phyloP scores from a whole-genome alignment of 1,140 invertebrate genomes.

The Stenopsyche tienmushanensis region DNA sequence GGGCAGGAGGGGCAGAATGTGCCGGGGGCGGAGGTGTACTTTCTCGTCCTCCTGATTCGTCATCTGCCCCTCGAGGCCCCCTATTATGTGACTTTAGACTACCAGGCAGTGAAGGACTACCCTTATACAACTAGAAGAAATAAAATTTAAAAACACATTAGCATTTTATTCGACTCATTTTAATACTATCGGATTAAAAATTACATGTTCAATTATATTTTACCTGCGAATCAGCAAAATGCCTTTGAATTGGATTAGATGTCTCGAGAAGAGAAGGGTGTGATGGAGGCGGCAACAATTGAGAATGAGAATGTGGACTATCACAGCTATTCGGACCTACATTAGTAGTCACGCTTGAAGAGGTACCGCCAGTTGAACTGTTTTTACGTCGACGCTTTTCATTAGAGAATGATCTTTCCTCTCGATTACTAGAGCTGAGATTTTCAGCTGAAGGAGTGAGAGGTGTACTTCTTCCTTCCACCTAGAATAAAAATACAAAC shows the following conservation, averaged over 20 bases:
- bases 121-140: slow-evolving; percentile 36
- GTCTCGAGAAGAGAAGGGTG: slow-evolving; percentile 44
- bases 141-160: neutral
- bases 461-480: slow-evolving; percentile 52
- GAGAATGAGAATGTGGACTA: slow-evolving; percentile 61
- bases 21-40: slow-evolving; percentile 35
- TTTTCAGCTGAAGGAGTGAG: slow-evolving; percentile 52
- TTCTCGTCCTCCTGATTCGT: slow-evolving; percentile 2
- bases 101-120: slow-evolving; percentile 30
- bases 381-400: slow-evolving; percentile 43
- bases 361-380: slow-evolving; percentile 41
- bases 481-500: slow-evolving; percentile 41
- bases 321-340: slow-evolving; percentile 61
- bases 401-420: slow-evolving; percentile 11
- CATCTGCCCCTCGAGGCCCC: slow-evolving; percentile 12
- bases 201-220: too few relatives aligned
- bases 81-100: slow-evolving; percentile 24
- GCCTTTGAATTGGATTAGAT: slow-evolving; percentile 27
- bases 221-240: slow-evolving; percentile 35
- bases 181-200: too few relatives aligned
- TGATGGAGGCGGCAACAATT: slow-evolving; percentile 54
- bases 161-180: too few relatives aligned
- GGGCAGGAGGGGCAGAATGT: slow-evolving; percentile 34
- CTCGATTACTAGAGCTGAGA: slow-evolving; percentile 40
- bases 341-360: slow-evolving; percentile 49